Conservation (phyloP, 2,797 vertebrate species). For the Petrocephalus sullivani region DNA sequence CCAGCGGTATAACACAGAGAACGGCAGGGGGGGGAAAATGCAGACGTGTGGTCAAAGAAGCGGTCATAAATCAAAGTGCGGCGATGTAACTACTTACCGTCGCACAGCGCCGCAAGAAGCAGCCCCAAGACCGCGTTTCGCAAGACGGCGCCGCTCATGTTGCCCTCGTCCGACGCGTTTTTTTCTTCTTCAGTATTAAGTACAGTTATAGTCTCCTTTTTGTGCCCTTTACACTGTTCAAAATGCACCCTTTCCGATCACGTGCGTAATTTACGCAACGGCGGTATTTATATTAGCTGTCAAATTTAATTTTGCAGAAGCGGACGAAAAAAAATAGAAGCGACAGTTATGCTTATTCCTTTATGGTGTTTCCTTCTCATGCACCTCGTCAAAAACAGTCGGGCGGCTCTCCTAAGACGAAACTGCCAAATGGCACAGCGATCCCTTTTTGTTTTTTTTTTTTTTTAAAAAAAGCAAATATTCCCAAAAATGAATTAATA, state of each 20-base stretch:
- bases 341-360: constrained; percentile 45
- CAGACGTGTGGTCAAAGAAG: constrained; percentile 29
- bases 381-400: constrained; percentile 35
- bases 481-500: constrained; percentile 40
- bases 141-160: constrained; percentile 63
- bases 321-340: constrained; percentile 35
- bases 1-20: constrained; percentile 46
- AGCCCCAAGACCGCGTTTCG: constrained; percentile 56
- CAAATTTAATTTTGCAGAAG: constrained; percentile 43
- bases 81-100: constrained; percentile 60
- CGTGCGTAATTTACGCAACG: constrained; percentile 34
- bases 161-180: constrained; percentile 47
- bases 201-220: constrained; percentile 49
- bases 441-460: constrained; percentile 30
- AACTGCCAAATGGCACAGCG: constrained; percentile 37
- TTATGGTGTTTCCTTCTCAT: constrained; percentile 43
- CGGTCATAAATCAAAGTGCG: constrained; percentile 38
- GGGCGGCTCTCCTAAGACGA: constrained; percentile 39
- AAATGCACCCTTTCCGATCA: constrained; percentile 26
- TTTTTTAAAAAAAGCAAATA: constrained; percentile 40
- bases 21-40: constrained; percentile 41
- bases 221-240: constrained; percentile 25
- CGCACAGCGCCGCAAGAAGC: constrained; percentile 58
- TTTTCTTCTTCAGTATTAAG: constrained; percentile 31
- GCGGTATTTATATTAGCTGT: constrained; percentile 46